phyloP scores from a whole-genome alignment of 2,113 vertebrate genomes.

The Monarcha castaneiventris region DNA sequence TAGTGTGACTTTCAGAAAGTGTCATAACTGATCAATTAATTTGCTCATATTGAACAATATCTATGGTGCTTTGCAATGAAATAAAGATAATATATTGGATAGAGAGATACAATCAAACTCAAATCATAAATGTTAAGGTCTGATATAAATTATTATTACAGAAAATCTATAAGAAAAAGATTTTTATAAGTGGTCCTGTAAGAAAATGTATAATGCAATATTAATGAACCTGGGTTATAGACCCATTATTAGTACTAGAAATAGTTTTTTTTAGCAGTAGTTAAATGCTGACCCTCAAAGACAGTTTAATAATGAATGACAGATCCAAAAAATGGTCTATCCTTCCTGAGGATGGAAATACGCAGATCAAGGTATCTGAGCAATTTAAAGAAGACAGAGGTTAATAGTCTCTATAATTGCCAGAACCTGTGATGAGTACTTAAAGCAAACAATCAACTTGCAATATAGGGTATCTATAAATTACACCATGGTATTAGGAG shows the following conservation, averaged over 20 bases:
- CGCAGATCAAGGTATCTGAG: not conserved
- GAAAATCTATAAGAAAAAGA: not conserved
- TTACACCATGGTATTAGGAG: not conserved
- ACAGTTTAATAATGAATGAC: not conserved
- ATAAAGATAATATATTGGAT: not conserved
- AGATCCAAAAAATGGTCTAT: not conserved
- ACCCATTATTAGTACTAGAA: not conserved
- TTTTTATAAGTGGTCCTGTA: not conserved
- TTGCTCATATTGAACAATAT: not conserved
- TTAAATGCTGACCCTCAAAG: not conserved
- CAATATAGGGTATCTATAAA: not conserved
- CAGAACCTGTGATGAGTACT: not conserved
- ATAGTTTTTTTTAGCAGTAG: not conserved
- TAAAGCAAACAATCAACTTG: not conserved
- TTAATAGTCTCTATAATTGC: slow-evolving; percentile 35
- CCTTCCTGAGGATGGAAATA: not conserved
- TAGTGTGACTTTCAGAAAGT: not conserved
- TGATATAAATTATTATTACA: not conserved
- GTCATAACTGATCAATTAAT: not conserved
- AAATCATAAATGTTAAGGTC: not conserved
- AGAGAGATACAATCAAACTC: not conserved
- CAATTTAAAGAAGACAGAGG: not conserved
- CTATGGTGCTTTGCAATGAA: not conserved
- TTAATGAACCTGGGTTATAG: not conserved
- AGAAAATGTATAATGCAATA: not conserved